A percentile compares a stretch with the other conserved stretches of the same genome.
These are phyloP conservation scores for Archegozetes longisetosus DNA, from an alignment of 1,140 invertebrate genomes.

Conservation along the genomic window DNA sequence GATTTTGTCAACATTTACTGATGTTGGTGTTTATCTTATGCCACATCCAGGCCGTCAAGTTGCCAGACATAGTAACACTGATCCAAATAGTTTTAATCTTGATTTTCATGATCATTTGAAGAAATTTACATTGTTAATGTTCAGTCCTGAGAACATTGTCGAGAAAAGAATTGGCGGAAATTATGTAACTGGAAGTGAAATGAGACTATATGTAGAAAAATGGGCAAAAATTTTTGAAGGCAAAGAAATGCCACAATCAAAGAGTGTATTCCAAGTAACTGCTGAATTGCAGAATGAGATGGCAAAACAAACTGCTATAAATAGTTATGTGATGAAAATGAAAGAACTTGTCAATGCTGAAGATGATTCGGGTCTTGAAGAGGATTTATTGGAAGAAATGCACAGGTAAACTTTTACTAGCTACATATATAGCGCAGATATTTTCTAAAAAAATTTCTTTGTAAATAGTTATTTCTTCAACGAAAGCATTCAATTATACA, in stretches of 20 bases:
- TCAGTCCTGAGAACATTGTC: constrained; percentile 77
- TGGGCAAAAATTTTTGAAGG: constrained; percentile 27
- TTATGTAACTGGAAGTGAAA: constrained; percentile 75
- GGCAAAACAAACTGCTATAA: too few relatives aligned
- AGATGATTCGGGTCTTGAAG: too few relatives aligned
- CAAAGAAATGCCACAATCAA: constrained; percentile 61
- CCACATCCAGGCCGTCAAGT: constrained; percentile 94
- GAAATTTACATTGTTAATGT: constrained; percentile 66
- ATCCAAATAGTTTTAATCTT: constrained; percentile 67
- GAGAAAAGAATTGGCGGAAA: constrained; percentile 92
- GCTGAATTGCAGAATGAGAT: constrained; percentile 92
- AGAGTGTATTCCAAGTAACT: constrained; percentile 94
- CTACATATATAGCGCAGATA: too few relatives aligned
- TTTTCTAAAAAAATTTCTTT: too few relatives aligned
- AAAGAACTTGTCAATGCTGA: too few relatives aligned
- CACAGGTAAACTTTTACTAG: too few relatives aligned
- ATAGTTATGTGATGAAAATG: too few relatives aligned
- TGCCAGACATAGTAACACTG: constrained; percentile 77
- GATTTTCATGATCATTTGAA: constrained; percentile 78
- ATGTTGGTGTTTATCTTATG: constrained; percentile 92
- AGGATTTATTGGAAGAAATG: too few relatives aligned
- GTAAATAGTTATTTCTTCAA: too few relatives aligned
- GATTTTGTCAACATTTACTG: constrained; percentile 83
- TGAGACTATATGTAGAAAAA: constrained; percentile 77
- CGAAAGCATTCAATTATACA: too few relatives aligned